Evolutionary conservation across 2,113 vertebrate species (phyloP).

Genomic region (Lethenteron camtschaticum): DNA sequence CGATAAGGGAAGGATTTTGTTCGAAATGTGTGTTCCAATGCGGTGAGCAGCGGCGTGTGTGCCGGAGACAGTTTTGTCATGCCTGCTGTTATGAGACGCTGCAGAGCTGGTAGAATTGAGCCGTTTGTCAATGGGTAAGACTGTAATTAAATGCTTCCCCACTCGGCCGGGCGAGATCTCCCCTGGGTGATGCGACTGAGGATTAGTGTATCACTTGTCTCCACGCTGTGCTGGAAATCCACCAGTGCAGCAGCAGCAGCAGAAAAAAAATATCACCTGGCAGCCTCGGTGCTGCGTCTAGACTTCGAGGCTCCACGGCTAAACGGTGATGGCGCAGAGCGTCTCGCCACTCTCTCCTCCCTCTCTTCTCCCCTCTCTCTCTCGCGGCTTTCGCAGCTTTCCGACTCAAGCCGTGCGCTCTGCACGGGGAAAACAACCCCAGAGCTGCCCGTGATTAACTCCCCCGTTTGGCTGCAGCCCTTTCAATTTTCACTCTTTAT

Average conservation of each 20-base stretch:
- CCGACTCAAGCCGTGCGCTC: not conserved
- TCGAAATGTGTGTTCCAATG: too few relatives aligned
- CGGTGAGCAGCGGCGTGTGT: too few relatives aligned
- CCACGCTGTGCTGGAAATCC: too few relatives aligned
- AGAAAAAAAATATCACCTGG: too few relatives aligned
- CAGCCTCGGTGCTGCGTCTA: too few relatives aligned
- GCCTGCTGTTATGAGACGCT: conserved; percentile 6
- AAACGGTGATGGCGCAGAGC: too few relatives aligned
- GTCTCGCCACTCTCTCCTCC: too few relatives aligned
- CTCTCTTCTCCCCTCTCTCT: not conserved
- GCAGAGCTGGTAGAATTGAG: conserved; percentile 3
- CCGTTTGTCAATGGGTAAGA: conserved; percentile 6
- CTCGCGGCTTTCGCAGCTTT: not conserved
- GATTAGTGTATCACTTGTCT: not conserved
- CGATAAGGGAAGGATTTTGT: too few relatives aligned
- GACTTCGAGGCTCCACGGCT: too few relatives aligned
- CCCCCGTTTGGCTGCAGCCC: not conserved
- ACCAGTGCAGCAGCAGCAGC: too few relatives aligned
- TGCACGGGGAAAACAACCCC: not conserved
- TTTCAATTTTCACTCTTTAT: not conserved
- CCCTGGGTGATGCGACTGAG: conserved; percentile 1
- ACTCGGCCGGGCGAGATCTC: conserved; percentile 1
- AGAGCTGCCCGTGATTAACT: not conserved
- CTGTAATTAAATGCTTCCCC: conserved; percentile 6
- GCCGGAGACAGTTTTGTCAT: not conserved